Evolutionary conservation across 1,140 invertebrate species (phyloP).

Genomic region (Armadillidium nasatum): DNA sequence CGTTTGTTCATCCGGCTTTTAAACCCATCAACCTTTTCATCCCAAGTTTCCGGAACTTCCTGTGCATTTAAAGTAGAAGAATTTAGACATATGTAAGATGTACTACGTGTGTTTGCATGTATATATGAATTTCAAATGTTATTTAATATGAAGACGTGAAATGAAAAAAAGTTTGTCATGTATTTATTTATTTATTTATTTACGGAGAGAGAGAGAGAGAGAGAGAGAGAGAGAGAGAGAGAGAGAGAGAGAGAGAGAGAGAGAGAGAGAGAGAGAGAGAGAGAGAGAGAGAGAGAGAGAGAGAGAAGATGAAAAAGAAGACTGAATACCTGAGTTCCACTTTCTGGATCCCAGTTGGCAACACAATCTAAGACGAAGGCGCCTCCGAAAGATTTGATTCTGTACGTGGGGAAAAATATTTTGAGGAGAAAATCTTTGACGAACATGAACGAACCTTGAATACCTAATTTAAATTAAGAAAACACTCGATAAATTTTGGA

Average conservation of each 20-base stretch:
- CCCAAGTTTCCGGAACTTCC: slow-evolving; percentile 46
- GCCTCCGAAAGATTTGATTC: slow-evolving; percentile 47
- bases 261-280: too few relatives aligned
- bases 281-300: too few relatives aligned
- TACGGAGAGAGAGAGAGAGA: too few relatives aligned
- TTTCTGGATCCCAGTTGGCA: slow-evolving; percentile 50
- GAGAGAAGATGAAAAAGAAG: too few relatives aligned
- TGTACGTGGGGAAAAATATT: slow-evolving; percentile 38
- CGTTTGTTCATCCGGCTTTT: slow-evolving; percentile 46
- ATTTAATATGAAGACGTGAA: slow-evolving; percentile 8
- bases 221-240: too few relatives aligned
- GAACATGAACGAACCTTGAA: slow-evolving; percentile 50
- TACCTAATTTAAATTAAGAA: too few relatives aligned
- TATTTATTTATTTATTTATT: too few relatives aligned
- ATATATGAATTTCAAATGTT: not conserved
- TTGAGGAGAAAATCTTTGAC: slow-evolving; percentile 50
- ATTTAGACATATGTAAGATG: too few relatives aligned
- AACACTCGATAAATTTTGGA: too few relatives aligned
- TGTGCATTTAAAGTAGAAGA: too few relatives aligned
- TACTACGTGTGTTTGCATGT: not conserved
- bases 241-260: too few relatives aligned
- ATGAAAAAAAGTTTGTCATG: too few relatives aligned
- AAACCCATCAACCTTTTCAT: slow-evolving; percentile 44
- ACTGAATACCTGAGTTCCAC: slow-evolving; percentile 49
- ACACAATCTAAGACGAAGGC: slow-evolving; percentile 53